A percentile compares a stretch with the other conserved stretches of the same genome.
phyloP scores from a whole-genome alignment of 2,113 vertebrate species.

The Carollia perspicillata region DNA sequence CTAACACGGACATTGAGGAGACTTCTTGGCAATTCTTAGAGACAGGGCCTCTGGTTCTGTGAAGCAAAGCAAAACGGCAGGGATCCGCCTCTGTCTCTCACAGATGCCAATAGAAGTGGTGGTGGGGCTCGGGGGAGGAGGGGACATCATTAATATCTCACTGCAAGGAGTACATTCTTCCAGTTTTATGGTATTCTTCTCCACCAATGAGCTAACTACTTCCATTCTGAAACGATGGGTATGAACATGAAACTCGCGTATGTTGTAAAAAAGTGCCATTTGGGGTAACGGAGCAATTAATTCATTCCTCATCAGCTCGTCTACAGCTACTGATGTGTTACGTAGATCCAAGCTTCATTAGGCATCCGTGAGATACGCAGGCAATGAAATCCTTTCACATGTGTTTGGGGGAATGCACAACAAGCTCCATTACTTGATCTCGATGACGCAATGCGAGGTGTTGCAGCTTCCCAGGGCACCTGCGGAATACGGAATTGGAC shows the following conservation, averaged over 20 bases:
- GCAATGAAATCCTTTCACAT: constrained; percentile 22
- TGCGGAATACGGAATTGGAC: constrained; percentile 37
- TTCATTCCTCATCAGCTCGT: constrained; percentile 28
- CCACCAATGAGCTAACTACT: not conserved
- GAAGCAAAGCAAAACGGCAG: not conserved
- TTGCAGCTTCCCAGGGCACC: constrained; percentile 20
- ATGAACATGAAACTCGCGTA: not conserved
- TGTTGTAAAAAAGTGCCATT: constrained; percentile 37
- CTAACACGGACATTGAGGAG: not conserved
- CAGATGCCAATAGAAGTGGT: not conserved
- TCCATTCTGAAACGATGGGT: not conserved
- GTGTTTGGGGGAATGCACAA: not conserved
- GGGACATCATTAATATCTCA: not conserved
- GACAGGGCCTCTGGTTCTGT: not conserved
- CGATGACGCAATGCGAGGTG: not conserved
- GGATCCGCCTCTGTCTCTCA: not conserved
- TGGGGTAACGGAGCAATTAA: constrained; percentile 44
- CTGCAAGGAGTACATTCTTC: not conserved
- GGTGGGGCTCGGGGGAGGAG: rapidly evolving
- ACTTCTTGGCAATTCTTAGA: not conserved
- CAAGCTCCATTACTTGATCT: constrained; percentile 18
- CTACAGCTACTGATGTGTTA: not conserved
- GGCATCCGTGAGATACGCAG: not conserved
- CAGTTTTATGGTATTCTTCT: not conserved
- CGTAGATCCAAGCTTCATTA: not conserved